Evolutionary conservation across 2,113 vertebrate genomes (phyloP), one percentile per base, ranked within the genome.

Genomic region (Dicrurus megarhynchus): DNA sequence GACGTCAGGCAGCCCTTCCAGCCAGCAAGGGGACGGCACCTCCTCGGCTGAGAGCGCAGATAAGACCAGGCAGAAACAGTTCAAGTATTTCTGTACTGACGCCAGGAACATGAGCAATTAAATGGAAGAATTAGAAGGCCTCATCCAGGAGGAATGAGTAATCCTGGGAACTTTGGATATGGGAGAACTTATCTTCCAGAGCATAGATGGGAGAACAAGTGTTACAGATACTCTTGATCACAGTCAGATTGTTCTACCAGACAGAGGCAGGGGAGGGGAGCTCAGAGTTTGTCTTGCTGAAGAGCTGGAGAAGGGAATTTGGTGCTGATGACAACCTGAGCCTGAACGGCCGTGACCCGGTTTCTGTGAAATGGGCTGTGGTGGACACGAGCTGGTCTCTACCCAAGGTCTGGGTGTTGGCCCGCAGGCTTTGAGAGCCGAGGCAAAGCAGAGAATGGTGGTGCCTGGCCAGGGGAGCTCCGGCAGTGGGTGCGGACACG

Each of bases 31-130:
- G 94, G 94, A 84, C 92, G 41, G 95, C 96, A 96, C 85, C 94
- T 96, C 92, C 95, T 93, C 27, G 82, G 70, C 92, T 94, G 84
- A 85, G 70, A 82, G 92, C 28, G n/a, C 90, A 93, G 96, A 97
- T 96, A 96, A 96, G 96, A 82, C 53, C 90, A 83, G 78, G 88
- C 95, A 93, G 95, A 95, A 95, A 83, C 75, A 93, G 95, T 76
- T 76, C 94, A 91, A 96, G 53, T 60, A 97, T 96, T 93, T 94
- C 88, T 97, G 96, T 83, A 22, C 44, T 10, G 9, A 16, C 83
- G 95, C 96, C 96, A 97, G 90, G 88, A 96, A 91, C 84, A 96
- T 93, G 85, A 97, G 96, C 94, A 96, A 96, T 75, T 85, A 91
- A 79, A 93, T 93, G 88, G 92, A 97, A 94, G 92, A 96, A 96